Evolutionary conservation across 2,113 vertebrate species (phyloP).

Genomic region (Alectura lathami): DNA sequence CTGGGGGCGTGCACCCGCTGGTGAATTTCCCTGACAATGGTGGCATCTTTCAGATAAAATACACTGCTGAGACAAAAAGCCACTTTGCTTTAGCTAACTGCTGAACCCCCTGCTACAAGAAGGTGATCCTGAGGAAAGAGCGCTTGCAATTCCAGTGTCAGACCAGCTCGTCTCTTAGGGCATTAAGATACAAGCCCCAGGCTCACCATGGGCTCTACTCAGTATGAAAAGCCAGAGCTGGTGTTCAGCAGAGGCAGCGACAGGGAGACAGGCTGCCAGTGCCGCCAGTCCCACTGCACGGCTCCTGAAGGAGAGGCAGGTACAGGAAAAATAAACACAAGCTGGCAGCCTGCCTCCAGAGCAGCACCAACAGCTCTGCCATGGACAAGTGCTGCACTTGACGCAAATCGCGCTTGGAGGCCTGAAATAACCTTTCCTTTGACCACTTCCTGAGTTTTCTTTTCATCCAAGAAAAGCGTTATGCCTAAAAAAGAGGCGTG

Average conservation of each 20-base stretch:
- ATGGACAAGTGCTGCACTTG: accelerated
- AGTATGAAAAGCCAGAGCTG: background rate
- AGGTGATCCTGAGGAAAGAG: background rate
- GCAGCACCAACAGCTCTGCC: background rate
- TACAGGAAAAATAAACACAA: background rate
- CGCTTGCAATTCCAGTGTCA: background rate
- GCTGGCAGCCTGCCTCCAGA: background rate
- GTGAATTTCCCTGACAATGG: background rate
- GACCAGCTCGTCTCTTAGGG: background rate
- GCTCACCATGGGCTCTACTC: background rate
- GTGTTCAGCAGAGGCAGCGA: background rate
- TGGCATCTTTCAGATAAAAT: accelerated
- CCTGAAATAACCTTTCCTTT: background rate
- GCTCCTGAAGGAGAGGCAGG: slow-evolving; percentile 14
- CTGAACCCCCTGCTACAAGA: background rate
- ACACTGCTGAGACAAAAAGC: background rate
- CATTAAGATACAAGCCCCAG: background rate
- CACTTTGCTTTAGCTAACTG: background rate
- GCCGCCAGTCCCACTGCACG: background rate
- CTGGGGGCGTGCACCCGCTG: too few relatives aligned
- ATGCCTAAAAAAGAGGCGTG: background rate
- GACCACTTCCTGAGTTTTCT: background rate
- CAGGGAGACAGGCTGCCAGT: background rate
- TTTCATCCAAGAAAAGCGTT: background rate
- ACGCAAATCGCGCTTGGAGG: background rate